Conservation (phyloP, 2,888 invertebrate species). For the Nemoura dubitans region DNA sequence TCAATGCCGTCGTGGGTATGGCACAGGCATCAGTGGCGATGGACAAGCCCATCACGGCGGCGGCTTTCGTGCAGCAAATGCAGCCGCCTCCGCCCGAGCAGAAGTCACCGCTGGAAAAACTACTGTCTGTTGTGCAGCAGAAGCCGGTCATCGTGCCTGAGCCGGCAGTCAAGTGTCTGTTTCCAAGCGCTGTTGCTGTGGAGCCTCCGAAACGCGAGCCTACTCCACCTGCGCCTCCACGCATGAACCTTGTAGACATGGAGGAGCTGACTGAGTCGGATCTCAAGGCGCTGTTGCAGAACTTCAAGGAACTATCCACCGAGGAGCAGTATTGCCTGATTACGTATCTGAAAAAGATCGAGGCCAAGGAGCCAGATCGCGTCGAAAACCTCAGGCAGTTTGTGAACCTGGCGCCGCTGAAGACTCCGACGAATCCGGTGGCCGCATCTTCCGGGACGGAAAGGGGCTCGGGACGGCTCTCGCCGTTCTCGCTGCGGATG, state of each 20-base stretch:
- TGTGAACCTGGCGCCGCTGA: constrained; percentile 68
- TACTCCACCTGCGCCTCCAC: not conserved
- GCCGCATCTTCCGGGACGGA: constrained; percentile 47
- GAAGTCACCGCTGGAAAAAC: constrained; percentile 56
- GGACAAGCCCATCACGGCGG: constrained; percentile 64
- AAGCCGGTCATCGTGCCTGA: not conserved
- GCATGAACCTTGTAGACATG: constrained; percentile 61
- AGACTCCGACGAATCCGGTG: constrained; percentile 45
- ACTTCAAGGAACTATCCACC: constrained; percentile 80
- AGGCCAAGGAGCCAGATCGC: constrained; percentile 77
- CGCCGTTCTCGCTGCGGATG: constrained; percentile 64
- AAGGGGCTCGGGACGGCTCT: constrained; percentile 56
- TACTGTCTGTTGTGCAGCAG: constrained; percentile 44
- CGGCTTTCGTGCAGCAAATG: constrained; percentile 59
- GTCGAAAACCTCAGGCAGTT: constrained; percentile 80
- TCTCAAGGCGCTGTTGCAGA: constrained; percentile 79
- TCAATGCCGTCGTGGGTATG: constrained; percentile 81
- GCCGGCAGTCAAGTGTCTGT: constrained; percentile 9
- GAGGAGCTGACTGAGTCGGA: constrained; percentile 83
- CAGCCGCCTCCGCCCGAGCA: not conserved
- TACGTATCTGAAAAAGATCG: constrained; percentile 81
- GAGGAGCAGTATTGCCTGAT: constrained; percentile 87
- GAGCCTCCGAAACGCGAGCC: constrained; percentile 16
- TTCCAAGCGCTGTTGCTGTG: not conserved
- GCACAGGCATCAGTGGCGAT: constrained; percentile 68